Evolutionary conservation across 2,888 invertebrate genomes (phyloP), one percentile per base, ranked within the genome.

Genomic region (Sisyra terminalis): DNA sequence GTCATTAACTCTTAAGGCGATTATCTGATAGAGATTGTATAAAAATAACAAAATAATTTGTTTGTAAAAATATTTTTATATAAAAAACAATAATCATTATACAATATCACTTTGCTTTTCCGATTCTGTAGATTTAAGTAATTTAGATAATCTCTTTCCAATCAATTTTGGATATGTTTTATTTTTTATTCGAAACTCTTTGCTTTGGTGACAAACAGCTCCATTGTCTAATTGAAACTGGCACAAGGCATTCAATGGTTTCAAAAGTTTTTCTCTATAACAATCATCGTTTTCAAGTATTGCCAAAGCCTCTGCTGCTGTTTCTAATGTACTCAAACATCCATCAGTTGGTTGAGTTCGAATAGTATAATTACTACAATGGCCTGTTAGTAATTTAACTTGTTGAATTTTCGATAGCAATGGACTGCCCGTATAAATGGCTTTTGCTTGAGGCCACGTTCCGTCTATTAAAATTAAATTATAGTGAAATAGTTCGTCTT

Each of bases 371-470:
- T 82, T 79, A 59, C 93, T 93, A 32, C 70, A 71, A 46, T 70
- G 71, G 41, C 70, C 73, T 9, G 75, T 72, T 35, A 82, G 64
- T 40, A 93, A 67, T 63, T 89, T 88, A 0, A 90, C 85, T 65
- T 90, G 87, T 53, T 69, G 76, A 45, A 92, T 61, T 42, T 67
- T 65, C 52, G 82, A 82, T 40, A 93, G 66, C 46, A 75, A 66
- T 10, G 79, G 73, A 58, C 87, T 90, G 47, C 84, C 79, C 39
- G 82, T 74, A 63, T 84, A 93, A 47, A 93, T 88, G 9, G 88
- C 84, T 61, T 88, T 89, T 2, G 93, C 92, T 62, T 94, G 93
- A 1, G 89, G 84, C 93, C 93, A 94, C 8, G 94, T 94, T 3
- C 94, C 93, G 67, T 94, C 93, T 48, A 94, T 73, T 34, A 93